Evolutionary conservation across 64 coral and sea anemone species (phyloP).

Genomic region (Dendrophyllia cribrosa): DNA sequence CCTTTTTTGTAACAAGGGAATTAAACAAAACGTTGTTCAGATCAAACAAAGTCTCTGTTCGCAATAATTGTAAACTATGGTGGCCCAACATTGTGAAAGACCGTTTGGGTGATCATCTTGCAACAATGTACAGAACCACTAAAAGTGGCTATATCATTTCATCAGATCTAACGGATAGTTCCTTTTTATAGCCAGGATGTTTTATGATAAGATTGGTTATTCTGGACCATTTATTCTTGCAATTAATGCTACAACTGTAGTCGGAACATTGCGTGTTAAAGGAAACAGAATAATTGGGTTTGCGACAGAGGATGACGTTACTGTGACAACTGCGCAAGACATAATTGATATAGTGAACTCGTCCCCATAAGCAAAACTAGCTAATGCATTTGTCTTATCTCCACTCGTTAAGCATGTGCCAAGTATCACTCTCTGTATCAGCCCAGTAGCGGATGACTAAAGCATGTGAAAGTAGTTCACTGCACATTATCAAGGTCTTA

Average conservation of each 20-base stretch:
- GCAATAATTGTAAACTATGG: too few relatives aligned
- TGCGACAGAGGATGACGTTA: neutral
- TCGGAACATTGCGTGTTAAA: conserved; percentile 2
- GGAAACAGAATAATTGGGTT: conserved; percentile 32
- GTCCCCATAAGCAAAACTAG: conserved; percentile 11
- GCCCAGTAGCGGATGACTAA: conserved; percentile 9
- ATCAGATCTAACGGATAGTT: neutral
- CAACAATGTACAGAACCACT: neutral
- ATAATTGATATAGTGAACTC: neutral
- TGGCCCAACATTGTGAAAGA: too few relatives aligned
- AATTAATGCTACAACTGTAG: conserved; percentile 17
- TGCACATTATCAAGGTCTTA: neutral
- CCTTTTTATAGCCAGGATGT: neutral
- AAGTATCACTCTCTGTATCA: neutral
- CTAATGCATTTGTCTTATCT: conserved; percentile 34
- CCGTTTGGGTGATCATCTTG: neutral
- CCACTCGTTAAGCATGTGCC: conserved; percentile 13
- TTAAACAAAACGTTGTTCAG: too few relatives aligned
- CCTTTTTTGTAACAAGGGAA: too few relatives aligned
- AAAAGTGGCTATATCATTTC: neutral
- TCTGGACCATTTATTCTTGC: conserved; percentile 25
- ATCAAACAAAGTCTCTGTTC: too few relatives aligned
- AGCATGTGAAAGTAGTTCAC: neutral
- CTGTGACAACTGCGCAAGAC: conserved; percentile 22
- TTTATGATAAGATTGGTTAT: conserved; percentile 17